phyloP scores from a whole-genome alignment of 1,140 invertebrate genomes.

The Cryptotermes secundus region DNA sequence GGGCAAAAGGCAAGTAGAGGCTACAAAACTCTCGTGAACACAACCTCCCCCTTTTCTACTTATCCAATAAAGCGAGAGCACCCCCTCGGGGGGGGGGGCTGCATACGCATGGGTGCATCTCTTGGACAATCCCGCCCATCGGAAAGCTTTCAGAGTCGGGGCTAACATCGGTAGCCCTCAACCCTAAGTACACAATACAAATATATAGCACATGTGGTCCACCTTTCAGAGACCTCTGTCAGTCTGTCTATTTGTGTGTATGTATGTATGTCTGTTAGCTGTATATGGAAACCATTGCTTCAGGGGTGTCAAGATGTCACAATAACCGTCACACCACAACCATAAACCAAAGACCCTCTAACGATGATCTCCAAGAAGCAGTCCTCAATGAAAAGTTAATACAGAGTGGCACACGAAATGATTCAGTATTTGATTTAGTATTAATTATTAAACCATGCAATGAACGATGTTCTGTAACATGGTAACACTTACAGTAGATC shows the following conservation, averaged over 20 bases:
- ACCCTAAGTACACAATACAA: conserved; percentile 19
- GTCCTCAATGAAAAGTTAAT: too few relatives aligned
- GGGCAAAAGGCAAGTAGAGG: conserved; percentile 4
- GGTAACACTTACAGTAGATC: too few relatives aligned
- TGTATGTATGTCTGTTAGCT: neutral
- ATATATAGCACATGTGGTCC: neutral
- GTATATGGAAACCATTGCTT: neutral
- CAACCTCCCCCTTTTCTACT: neutral
- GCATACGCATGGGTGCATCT: neutral
- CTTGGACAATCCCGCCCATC: neutral
- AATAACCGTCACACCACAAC: too few relatives aligned
- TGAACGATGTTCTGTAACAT: too few relatives aligned
- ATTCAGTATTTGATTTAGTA: too few relatives aligned
- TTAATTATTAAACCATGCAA: too few relatives aligned
- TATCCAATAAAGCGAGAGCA: neutral
- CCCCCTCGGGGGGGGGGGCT: neutral
- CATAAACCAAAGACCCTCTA: too few relatives aligned
- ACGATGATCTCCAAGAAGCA: too few relatives aligned
- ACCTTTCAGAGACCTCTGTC: conserved; percentile 4
- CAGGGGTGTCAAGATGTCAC: neutral
- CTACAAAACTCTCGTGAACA: conserved; percentile 8
- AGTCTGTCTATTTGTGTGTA: neutral
- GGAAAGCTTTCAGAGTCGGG: neutral
- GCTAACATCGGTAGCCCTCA: neutral
- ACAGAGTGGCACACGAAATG: too few relatives aligned